Evolutionary conservation across 35 echinoderm and acorn worm genomes (phyloP), one percentile per base, ranked within the genome.

Genomic region (Eucidaris tribuloides): DNA sequence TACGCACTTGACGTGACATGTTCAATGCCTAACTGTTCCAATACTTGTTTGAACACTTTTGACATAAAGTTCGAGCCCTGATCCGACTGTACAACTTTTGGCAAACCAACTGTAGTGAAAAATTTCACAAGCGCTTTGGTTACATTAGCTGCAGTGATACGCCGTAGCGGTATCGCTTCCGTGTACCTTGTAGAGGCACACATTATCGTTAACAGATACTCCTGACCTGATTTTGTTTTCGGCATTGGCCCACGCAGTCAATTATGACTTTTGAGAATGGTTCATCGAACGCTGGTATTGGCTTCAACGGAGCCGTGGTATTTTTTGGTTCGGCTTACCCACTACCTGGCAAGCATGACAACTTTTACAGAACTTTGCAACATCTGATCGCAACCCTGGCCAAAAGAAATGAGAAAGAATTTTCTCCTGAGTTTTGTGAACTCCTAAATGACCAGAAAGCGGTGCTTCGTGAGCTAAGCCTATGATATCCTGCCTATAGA

Each of bases 391-490:
- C 89, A 89, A 36, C 82, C 86, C 39, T 94, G 86, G 17, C 83
- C 86, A 76, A 94, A 94, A 76, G 92, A 81, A 3, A 87, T 86
- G 29, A 94, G 85, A n/a, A n/a, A n/a, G n/a, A n/a, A n/a, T n/a
- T n/a, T n/a, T n/a, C n/a, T n/a, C n/a, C n/a, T n/a, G n/a, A 14
- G 86, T 86, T 41, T 80, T 85, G 18, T 89, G 42, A 25, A 82
- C 86, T 17, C 81, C 86, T 22, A 58, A 1, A 7, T 63, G 88
- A 64, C 86, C 62, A 27, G 68, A 78, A 43, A 71, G 71, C 46
- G 90, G 85, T 32, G 87, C 81, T 34, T 96, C 87, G 7, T 88
- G 82, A 31, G 82, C 78, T 5, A 91, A 28, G 35, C 20, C 45
- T 46, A 85, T 78, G 79, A 71, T 83, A n/a, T n/a, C n/a, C n/a